phyloP scores from a whole-genome alignment of 2,797 vertebrate species.

The Labroides dimidiatus region DNA sequence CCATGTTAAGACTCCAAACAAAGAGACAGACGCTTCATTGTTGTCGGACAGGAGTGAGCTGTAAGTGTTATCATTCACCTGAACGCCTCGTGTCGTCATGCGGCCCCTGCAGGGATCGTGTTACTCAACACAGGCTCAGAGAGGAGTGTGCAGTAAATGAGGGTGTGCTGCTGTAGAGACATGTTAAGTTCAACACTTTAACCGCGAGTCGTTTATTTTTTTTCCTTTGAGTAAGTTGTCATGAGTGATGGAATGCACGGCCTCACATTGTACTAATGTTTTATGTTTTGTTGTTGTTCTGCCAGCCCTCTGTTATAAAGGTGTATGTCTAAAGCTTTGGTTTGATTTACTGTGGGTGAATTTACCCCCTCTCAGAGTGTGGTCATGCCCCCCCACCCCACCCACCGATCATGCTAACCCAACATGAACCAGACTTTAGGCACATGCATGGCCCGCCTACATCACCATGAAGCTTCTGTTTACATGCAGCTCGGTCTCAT shows the following conservation, averaged over 20 bases:
- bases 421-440: too few species aligned
- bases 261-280: constrained; percentile 5
- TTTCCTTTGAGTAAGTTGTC: neutral
- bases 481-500: too few species aligned
- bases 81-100: constrained; percentile 22
- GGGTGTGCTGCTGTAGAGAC: constrained; percentile 43
- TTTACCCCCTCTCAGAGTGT: too few species aligned
- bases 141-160: constrained; percentile 9
- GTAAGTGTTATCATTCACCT: constrained; percentile 52
- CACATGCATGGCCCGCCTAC: too few species aligned
- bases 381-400: too few species aligned
- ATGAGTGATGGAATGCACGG: neutral
- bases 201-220: neutral
- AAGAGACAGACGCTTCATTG: constrained; percentile 42
- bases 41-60: constrained; percentile 25
- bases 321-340: constrained; percentile 11
- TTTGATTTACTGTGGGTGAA: neutral
- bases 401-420: too few species aligned
- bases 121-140: constrained; percentile 32
- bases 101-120: constrained; percentile 38
- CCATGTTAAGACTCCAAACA: constrained; percentile 51
- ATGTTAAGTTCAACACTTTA: constrained; percentile 33
- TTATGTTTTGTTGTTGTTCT: neutral
- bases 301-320: constrained; percentile 19
- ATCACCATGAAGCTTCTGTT: too few species aligned